These are phyloP conservation scores for Chamaetylas fuelleborni DNA, from an alignment of 2,113 vertebrate species.

Conservation along the genomic window DNA sequence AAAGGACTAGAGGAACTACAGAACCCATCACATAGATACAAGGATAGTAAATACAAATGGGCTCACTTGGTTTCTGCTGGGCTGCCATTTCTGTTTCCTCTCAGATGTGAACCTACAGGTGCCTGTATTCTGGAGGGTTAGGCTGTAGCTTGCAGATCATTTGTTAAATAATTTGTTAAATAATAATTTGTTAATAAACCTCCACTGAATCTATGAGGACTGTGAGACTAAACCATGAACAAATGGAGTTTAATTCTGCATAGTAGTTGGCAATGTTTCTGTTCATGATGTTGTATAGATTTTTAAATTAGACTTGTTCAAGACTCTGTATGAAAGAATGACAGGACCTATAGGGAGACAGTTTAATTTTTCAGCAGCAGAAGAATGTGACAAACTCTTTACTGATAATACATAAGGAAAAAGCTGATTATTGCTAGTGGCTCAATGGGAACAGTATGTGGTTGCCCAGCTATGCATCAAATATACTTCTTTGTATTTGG, in stretches of 20 bases:
- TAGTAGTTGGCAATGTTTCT: not conserved
- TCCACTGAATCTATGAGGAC: not conserved
- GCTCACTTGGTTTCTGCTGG: not conserved
- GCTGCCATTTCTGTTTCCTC: not conserved
- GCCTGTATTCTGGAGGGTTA: not conserved
- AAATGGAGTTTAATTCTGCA: not conserved
- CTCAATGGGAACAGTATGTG: not conserved
- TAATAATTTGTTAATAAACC: no score
- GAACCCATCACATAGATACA: fast-evolving
- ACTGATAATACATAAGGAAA: not conserved
- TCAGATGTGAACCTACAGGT: not conserved
- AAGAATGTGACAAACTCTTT: not conserved
- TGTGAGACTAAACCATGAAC: not conserved
- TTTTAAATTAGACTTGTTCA: not conserved
- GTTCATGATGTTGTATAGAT: not conserved
- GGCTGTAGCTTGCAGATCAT: not conserved
- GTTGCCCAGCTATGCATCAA: not conserved
- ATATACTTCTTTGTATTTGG: not conserved
- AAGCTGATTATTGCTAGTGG: not conserved
- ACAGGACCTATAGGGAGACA: not conserved
- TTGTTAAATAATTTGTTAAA: not conserved
- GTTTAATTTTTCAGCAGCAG: not conserved
- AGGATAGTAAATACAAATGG: not conserved
- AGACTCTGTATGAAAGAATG: not conserved
- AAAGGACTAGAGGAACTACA: not conserved